A percentile compares a stretch with the other conserved stretches of the same genome.
phyloP scores from a whole-genome alignment of 2,797 vertebrate species.

The Alouatta caraya region DNA sequence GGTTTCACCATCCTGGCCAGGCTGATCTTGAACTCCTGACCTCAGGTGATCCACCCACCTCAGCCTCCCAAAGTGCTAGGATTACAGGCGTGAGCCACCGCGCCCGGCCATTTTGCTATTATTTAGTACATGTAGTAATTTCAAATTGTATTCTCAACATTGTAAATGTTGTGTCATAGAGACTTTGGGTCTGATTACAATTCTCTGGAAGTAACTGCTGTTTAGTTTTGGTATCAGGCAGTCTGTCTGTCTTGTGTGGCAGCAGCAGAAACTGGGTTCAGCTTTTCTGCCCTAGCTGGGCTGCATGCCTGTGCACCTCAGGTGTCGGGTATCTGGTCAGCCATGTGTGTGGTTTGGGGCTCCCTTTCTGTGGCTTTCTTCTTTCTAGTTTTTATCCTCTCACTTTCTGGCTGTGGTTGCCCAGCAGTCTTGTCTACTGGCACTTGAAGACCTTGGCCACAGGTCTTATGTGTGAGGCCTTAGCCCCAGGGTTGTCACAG shows the following conservation, averaged over 20 bases:
- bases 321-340: neutral
- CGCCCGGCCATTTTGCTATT: too few relatives aligned
- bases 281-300: too few relatives aligned
- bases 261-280: neutral
- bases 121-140: neutral
- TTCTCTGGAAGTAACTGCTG: neutral
- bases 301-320: too few relatives aligned
- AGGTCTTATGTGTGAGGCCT: too few relatives aligned
- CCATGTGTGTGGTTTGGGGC: fast-evolving
- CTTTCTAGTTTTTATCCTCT: neutral
- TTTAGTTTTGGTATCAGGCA: neutral
- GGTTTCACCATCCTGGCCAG: too few relatives aligned
- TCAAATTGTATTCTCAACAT: fast-evolving
- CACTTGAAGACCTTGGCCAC: neutral
- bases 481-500: fast-evolving
- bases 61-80: too few relatives aligned
- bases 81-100: too few relatives aligned
- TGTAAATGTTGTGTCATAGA: neutral
- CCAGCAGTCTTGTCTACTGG: neutral
- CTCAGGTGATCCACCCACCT: too few relatives aligned
- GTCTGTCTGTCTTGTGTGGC: neutral
- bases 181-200: fast-evolving
- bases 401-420: neutral
- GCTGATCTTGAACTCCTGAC: too few relatives aligned
- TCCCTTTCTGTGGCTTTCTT: neutral